These are phyloP conservation scores for Orchestia grillus DNA, from an alignment of 1,140 invertebrate genomes.

Conservation along the genomic window DNA sequence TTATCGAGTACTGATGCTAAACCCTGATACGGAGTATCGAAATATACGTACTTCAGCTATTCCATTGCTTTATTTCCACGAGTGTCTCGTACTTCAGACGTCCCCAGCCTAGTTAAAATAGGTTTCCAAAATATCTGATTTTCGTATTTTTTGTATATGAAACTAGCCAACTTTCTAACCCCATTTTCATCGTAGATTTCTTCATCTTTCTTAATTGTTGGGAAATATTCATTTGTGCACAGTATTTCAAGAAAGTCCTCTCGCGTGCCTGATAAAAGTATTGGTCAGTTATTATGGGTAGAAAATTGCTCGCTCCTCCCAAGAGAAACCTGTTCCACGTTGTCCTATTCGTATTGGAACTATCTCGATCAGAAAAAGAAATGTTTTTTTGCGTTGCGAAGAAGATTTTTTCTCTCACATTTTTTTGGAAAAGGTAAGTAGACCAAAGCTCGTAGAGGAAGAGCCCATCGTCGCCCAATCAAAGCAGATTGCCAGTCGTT, in stretches of 20 bases:
- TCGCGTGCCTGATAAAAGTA: neutral
- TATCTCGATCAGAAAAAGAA: neutral
- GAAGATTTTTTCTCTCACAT: neutral
- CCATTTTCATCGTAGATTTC: neutral
- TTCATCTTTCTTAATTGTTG: neutral
- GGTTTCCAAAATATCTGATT: neutral
- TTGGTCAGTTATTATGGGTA: neutral
- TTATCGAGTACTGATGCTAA: neutral
- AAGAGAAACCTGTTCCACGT: neutral
- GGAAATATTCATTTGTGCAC: neutral
- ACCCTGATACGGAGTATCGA: neutral
- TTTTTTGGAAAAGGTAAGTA: neutral
- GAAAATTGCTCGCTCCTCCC: neutral
- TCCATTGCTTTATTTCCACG: neutral
- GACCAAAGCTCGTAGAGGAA: neutral
- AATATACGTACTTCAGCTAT: neutral
- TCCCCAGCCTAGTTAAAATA: neutral
- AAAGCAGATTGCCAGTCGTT: neutral
- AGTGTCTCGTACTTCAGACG: neutral
- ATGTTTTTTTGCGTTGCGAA: neutral
- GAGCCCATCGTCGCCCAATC: neutral
- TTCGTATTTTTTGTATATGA: neutral
- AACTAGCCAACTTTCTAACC: neutral
- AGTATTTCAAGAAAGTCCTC: neutral
- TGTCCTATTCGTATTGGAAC: neutral